Base-by-base conservation (phyloP, 2,888 invertebrate genomes). In the Apamea sordens region DNA sequence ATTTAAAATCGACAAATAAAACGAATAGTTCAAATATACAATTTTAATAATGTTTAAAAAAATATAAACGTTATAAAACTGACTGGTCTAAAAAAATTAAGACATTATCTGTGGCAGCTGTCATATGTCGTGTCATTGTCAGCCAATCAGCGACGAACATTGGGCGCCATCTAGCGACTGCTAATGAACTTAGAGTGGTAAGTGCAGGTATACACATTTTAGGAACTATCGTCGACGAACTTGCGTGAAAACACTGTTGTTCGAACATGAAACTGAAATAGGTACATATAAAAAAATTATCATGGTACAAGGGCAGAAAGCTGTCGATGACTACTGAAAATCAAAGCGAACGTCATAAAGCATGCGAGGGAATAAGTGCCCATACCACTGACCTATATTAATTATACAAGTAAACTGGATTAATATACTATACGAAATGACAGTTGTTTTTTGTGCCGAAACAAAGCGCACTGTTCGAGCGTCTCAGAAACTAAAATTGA, bases 81-180 rank as follows among this genome's bases (percentile, higher is more conserved):
- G 24, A 5, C 75, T 50, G 32, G 8, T 56, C 28, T 41, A 32
- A n/a, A 47, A 21, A 47, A 73, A 21, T 7, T 1, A 47, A 32
- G 56, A 50, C n/a, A 73, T 47, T 63, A 21, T n/a, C n/a, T 50
- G 11, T 67, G 67, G 13, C 41, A n/a, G 2, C 7, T 65, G 56
- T 47, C 28, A 79, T 6, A n/a, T 28, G n/a, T 8, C 53, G 8
- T 28, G 73, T 71, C 63, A 28, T 44, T 80, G 24, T 21, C 28
- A 73, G 64, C 36, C 73, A 73, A 73, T 73, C 28, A 59, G 56
- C 24, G 36, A 2, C 28, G 28, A 63, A 11, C 11, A 41, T 32
- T 18, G 13, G 8, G 50, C 73, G 64, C 56, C 56, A 50, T 81
- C 24, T 47, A n/a, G 2, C 36, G 28, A 56, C 15, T 47, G 24